Evolutionary conservation across 1,140 invertebrate genomes (phyloP), one percentile per base, ranked within the genome.

Genomic region (Pinna nobilis): DNA sequence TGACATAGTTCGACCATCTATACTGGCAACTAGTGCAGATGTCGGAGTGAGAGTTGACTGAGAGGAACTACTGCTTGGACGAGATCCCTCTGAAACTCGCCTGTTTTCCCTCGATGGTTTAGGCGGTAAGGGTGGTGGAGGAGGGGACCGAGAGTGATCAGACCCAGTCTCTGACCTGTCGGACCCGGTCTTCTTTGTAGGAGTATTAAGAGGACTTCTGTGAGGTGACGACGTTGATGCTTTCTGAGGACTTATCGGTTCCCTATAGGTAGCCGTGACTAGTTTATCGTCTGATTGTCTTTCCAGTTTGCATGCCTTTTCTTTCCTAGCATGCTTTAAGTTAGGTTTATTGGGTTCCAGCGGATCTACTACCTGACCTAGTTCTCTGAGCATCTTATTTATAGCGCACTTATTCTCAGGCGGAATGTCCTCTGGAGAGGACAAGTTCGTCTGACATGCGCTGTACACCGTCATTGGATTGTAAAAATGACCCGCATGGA

Each of bases 1-100:
- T 18, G 82, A 87, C 84, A 86, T 86, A 47, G 80, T 84, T 60
- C 83, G 84, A 11, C 84, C 85, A 66, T 87, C 84, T 39, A 87
- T 86, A 61, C 81, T 85, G 18, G 82, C 84, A 9, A 84, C 81
- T 1, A 86, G 69, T 13, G 80, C 84, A 11, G 84, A 82, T 2
- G 80, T 81, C 18, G 84, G 82, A 0, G 85, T 82, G 23, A 85
- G 49, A 6, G 80, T 85, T 4, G 85, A 86, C 35, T 77, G 80
- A 0, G 82, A 83, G 41, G 81, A 83, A 53, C 77, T 79, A 60
- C 76, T 81, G 47, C 82, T 85, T 25, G 78, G 67, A 39, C 79
- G 79, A 2, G 82, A 84, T 0, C 80, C 79, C 13, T 78, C 70
- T 13, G 83, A 84, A 23, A 76, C 77, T 23, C 78, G 70, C 32